A percentile compares a stretch with the other conserved stretches of the same genome.
phyloP scores from a whole-genome alignment of 2,797 vertebrate species.

The Poeciliopsis presidionis region DNA sequence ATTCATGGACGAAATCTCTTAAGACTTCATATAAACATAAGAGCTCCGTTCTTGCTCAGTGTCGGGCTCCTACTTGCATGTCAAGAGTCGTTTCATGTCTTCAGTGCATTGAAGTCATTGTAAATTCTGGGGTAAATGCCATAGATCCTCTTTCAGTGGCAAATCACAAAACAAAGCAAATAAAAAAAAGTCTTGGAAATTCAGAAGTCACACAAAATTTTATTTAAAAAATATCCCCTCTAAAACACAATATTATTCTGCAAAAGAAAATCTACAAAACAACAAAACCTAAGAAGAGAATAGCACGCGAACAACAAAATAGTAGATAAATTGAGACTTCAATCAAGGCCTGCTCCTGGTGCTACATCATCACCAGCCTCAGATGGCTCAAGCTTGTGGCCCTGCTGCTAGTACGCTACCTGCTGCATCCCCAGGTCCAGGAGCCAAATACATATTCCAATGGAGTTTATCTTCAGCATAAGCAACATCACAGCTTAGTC shows the following conservation, averaged over 20 bases:
- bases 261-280: not conserved
- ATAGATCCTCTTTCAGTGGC: slow-evolving; percentile 9
- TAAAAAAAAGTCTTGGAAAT: not conserved
- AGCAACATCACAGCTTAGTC: not conserved
- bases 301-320: not conserved
- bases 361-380: not conserved
- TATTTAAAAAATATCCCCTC: not conserved
- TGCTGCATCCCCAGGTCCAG: not conserved
- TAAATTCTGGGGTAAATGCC: not conserved
- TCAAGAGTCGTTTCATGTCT: slow-evolving; percentile 27
- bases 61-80: slow-evolving; percentile 14
- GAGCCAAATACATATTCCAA: not conserved
- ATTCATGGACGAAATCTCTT: slow-evolving; percentile 57
- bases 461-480: not conserved
- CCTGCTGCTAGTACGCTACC: not conserved
- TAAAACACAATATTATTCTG: not conserved
- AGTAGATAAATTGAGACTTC: not conserved
- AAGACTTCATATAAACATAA: slow-evolving; percentile 59
- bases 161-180: not conserved
- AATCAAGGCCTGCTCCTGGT: not conserved
- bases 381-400: not conserved
- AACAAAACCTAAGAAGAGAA: not conserved
- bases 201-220: not conserved
- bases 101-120: slow-evolving; percentile 4
- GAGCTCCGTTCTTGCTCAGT: slow-evolving; percentile 19